Conservation (phyloP, 2,113 vertebrate genomes). For the Amphilophus citrinellus region DNA sequence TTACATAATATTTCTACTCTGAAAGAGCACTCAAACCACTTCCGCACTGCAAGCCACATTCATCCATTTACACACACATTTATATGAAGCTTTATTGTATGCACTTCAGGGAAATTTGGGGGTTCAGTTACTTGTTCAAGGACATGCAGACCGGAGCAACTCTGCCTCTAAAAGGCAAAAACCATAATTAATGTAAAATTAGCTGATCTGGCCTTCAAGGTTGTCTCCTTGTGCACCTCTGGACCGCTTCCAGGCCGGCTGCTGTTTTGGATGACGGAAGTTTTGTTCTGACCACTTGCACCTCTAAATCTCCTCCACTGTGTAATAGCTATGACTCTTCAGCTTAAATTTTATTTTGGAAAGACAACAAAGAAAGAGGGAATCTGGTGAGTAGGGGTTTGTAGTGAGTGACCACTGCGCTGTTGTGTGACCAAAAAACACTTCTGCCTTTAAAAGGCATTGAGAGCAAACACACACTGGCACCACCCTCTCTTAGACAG, state of each 20-base stretch:
- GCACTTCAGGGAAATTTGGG: too few relatives aligned
- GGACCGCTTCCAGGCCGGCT: neutral
- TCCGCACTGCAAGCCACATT: neutral
- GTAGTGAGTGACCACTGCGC: neutral
- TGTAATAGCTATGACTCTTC: neutral
- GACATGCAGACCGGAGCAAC: neutral
- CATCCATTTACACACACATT: too few relatives aligned
- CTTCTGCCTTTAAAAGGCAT: accelerated
- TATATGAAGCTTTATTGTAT: too few relatives aligned
- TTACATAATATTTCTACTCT: neutral
- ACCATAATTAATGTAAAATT: neutral
- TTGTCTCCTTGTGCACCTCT: neutral
- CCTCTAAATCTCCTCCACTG: neutral
- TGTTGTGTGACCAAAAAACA: too few relatives aligned
- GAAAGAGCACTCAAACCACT: neutral
- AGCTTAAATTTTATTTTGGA: neutral
- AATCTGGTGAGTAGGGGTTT: neutral
- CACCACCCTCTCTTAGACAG: neutral
- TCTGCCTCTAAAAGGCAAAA: neutral
- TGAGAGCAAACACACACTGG: neutral
- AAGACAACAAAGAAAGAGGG: neutral
- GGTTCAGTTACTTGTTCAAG: neutral
- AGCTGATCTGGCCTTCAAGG: neutral
- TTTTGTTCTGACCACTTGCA: neutral
- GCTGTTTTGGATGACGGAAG: neutral